phyloP scores from a whole-genome alignment of 2,888 invertebrate species.

The Anarsia innoxiella region DNA sequence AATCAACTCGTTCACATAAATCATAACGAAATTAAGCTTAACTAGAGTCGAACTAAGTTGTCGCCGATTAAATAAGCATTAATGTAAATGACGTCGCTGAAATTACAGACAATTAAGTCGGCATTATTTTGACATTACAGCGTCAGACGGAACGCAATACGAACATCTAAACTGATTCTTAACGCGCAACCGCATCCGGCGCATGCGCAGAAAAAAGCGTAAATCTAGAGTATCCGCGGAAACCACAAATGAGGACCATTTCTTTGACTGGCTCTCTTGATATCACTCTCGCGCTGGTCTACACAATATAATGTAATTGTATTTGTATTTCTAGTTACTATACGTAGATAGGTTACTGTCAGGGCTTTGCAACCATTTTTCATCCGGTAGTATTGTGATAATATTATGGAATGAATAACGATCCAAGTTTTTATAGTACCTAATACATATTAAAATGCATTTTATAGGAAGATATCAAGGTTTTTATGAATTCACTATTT shows the following conservation, averaged over 20 bases:
- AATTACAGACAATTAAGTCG: slow-evolving; percentile 50
- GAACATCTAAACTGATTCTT: background rate
- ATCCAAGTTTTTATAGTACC: too few species aligned
- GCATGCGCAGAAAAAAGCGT: slow-evolving; percentile 55
- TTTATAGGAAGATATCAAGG: slow-evolving; percentile 11
- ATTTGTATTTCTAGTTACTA: slow-evolving; percentile 38
- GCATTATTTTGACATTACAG: slow-evolving; percentile 50
- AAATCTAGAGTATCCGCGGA: slow-evolving; percentile 37
- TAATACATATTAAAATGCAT: too few species aligned
- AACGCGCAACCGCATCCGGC: slow-evolving; percentile 52
- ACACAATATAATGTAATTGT: slow-evolving; percentile 41
- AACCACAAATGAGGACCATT: slow-evolving; percentile 62
- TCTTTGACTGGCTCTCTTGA: slow-evolving; percentile 40
- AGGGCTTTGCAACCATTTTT: background rate
- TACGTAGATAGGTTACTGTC: background rate
- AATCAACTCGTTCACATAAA: too few species aligned
- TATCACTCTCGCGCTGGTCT: slow-evolving; percentile 31
- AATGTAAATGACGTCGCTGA: slow-evolving; percentile 27
- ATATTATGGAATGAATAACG: too few species aligned
- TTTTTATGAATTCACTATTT: slow-evolving; percentile 12
- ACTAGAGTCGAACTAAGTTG: background rate
- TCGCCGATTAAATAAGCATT: background rate
- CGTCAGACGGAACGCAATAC: background rate
- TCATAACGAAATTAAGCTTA: too few species aligned
- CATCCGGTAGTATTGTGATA: too few species aligned